Evolutionary conservation across 53 echinoderm and acorn worm genomes (phyloP), one percentile per base, ranked within the genome.

Genomic region (Patiria pectinifera): DNA sequence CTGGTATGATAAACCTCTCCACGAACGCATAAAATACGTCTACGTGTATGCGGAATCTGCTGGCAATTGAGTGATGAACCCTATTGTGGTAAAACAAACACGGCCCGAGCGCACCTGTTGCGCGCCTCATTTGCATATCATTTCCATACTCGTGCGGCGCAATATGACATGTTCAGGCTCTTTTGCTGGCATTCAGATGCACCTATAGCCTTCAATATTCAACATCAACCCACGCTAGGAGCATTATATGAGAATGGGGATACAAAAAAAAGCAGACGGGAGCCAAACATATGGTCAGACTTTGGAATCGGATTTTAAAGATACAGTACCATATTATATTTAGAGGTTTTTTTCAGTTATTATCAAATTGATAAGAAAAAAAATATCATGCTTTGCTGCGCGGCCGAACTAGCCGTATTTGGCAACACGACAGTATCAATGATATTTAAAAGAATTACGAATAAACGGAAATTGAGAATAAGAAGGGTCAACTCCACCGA

Each of bases 91-190:
- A 49, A 78, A 78, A 60, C 60, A 87, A 62, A 60, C 25, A 69
- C 46, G 18, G 84, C 48, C 23, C 46, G 6, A 78, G 78, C 80
- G 59, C 90, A 90, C 90, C 90, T 90, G 90, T 90, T 90, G 90
- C 90, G 23, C 81, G 48, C 48, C 90, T 81, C 81, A 69, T 81
- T 19, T 87, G 78, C 87, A 87, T 87, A 77, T 53, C 53, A 78
- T 75, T 24, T 19, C 2, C n/a, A 78, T 45, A 35, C 77, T 19
- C 25, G 79, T n/a, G 26, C 24, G 49, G 26, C 2, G 26, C 5
- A 10, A 11, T 45, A 70, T 11, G 4, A 11, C 43, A 49, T 53
- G 71, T 45, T 63, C 25, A 16, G 18, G 35, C 45, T 85, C 21
- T 53, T 53, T 60, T 22, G 74, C 86, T 24, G 72, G 86, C 25